Percentiles rank a stretch among this genome's conserved stretches.
phyloP scores from a whole-genome alignment of 2,113 vertebrate genomes.

The Saccopteryx bilineata region DNA sequence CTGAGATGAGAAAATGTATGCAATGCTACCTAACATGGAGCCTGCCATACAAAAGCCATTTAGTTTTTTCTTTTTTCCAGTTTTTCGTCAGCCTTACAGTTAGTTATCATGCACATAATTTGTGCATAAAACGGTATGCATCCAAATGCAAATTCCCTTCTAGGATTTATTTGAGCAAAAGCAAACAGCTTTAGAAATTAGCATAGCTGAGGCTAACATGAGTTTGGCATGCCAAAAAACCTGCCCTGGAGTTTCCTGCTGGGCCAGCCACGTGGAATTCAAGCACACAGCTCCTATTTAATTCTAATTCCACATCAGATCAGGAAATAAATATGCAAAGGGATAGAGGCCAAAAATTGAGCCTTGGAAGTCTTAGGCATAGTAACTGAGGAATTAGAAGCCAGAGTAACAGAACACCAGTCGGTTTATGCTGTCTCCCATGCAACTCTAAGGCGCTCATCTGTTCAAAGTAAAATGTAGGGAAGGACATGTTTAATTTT shows the following conservation, averaged over 20 bases:
- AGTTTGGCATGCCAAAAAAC: slow-evolving; percentile 76
- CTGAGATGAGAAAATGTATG: slow-evolving; percentile 2
- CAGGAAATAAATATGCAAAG: slow-evolving; percentile 83
- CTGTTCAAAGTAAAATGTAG: slow-evolving; percentile 71
- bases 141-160: slow-evolving; percentile 65
- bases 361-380: slow-evolving; percentile 68
- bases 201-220: slow-evolving; percentile 74
- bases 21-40: not conserved
- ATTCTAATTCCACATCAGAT: slow-evolving; percentile 83
- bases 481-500: slow-evolving; percentile 70
- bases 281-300: slow-evolving; percentile 83
- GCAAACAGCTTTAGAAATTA: slow-evolving; percentile 80
- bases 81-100: slow-evolving; percentile 26
- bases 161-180: slow-evolving; percentile 77
- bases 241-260: slow-evolving; percentile 81
- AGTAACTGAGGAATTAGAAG: slow-evolving; percentile 79
- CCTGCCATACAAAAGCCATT: not conserved
- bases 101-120: slow-evolving; percentile 66
- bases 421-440: slow-evolving; percentile 77
- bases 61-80: slow-evolving; percentile 18
- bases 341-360: slow-evolving; percentile 76
- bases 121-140: slow-evolving; percentile 75
- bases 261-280: slow-evolving; percentile 81
- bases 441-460: slow-evolving; percentile 47
- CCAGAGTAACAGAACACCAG: slow-evolving; percentile 76